Percentiles rank a stretch among this genome's conserved stretches.
phyloP scores from a whole-genome alignment of 30 jellyfish, hydroid and myxozoan species.

The Pelagia noctiluca region DNA sequence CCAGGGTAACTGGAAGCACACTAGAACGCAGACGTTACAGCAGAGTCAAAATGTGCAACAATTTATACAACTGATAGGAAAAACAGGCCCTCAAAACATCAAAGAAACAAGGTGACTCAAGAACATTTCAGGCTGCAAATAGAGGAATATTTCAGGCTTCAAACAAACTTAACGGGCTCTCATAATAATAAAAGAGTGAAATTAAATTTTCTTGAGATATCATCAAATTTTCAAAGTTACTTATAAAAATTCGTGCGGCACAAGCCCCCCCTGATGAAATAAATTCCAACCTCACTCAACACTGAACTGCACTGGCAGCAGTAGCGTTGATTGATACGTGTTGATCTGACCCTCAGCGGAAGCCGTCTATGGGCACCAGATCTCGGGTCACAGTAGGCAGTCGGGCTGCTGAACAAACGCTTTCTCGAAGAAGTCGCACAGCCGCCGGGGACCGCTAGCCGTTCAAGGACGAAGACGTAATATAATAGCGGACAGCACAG shows the following conservation, averaged over 20 bases:
- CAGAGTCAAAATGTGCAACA: too few relatives aligned
- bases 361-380: conserved; percentile 81
- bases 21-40: too few relatives aligned
- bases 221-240: too few relatives aligned
- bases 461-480: background rate
- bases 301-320: conserved; percentile 29
- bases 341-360: conserved; percentile 95
- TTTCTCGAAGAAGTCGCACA: conserved; percentile 1
- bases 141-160: too few relatives aligned
- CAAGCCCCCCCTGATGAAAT: conserved; percentile 38
- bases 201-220: too few relatives aligned
- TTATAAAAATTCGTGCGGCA: background rate
- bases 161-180: too few relatives aligned
- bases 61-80: too few relatives aligned
- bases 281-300: conserved; percentile 48
- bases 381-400: conserved; percentile 82
- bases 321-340: conserved; percentile 69
- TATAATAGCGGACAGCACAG: background rate
- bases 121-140: too few relatives aligned
- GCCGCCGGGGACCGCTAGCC: conserved; percentile 13
- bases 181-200: too few relatives aligned
- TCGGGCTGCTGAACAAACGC: conserved; percentile 68
- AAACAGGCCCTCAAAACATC: too few relatives aligned
- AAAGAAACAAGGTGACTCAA: too few relatives aligned
- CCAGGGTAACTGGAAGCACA: too few relatives aligned